Conservation (phyloP, 2,113 vertebrate species). For the Lethenteron camtschaticum region DNA sequence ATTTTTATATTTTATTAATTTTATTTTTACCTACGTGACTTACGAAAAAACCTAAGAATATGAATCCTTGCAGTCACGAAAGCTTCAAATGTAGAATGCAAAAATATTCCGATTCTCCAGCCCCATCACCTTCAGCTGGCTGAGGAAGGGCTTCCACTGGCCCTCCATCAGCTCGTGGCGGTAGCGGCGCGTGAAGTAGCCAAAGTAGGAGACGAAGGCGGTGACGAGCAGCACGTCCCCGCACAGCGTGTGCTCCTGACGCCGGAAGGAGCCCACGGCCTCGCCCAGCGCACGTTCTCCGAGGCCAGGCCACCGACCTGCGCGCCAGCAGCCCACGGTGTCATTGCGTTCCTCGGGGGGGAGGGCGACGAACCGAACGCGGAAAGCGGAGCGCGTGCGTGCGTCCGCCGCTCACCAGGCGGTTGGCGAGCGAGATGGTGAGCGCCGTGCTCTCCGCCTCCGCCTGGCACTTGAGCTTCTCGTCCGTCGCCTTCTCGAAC, state of each 20-base stretch:
- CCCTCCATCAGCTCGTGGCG: slow-evolving; percentile 51
- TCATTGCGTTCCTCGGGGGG: no score
- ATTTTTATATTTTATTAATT: no score
- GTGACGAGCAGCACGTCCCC: slow-evolving; percentile 63
- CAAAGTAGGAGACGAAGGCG: slow-evolving; percentile 73
- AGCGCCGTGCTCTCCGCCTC: slow-evolving; percentile 49
- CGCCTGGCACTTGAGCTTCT: slow-evolving; percentile 70
- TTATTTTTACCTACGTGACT: no score
- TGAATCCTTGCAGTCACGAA: no score
- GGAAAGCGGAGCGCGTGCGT: no score
- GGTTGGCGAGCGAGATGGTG: slow-evolving; percentile 69
- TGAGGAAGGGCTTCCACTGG: slow-evolving; percentile 53
- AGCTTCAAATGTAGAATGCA: no score
- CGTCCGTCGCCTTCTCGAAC: slow-evolving; percentile 68
- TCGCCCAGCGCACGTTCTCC: slow-evolving; percentile 74
- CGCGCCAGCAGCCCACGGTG: no score
- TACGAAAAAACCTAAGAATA: no score
- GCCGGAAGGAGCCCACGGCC: slow-evolving; percentile 36
- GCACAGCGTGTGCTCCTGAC: slow-evolving; percentile 52
- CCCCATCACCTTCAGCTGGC: slow-evolving; percentile 35
- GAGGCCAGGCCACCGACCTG: slow-evolving; percentile 65
- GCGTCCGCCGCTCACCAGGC: slow-evolving; percentile 43
- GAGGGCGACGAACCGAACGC: no score
- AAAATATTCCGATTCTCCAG: no score
- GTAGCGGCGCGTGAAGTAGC: slow-evolving; percentile 68